Conservation (phyloP, 1,140 invertebrate genomes). For the Drosophila parvula region DNA sequence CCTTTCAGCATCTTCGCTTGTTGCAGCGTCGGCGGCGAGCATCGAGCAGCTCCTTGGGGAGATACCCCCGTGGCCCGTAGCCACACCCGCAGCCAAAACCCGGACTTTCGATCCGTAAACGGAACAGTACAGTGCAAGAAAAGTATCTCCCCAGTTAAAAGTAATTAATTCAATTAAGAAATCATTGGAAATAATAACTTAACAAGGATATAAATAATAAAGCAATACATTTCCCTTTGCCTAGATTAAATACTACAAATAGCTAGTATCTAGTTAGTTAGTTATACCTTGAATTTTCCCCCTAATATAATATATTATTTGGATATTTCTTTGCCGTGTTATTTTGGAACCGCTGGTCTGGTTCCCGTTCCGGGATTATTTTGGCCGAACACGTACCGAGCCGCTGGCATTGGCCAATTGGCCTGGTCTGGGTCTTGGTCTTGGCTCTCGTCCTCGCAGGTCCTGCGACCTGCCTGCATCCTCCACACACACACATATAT, state of each 20-base stretch:
- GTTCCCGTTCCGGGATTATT: slow-evolving; percentile 55
- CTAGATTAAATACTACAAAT: too few species aligned
- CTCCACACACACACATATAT: too few species aligned
- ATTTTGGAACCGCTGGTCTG: slow-evolving; percentile 3
- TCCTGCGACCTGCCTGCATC: slow-evolving; percentile 15
- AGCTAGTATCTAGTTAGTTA: too few species aligned
- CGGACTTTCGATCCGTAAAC: slow-evolving; percentile 8
- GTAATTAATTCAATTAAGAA: background rate
- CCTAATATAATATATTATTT: background rate
- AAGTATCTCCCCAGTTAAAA: background rate
- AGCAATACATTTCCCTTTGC: too few species aligned
- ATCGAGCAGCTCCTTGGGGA: slow-evolving; percentile 35
- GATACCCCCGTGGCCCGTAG: slow-evolving; percentile 6
- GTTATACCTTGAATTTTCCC: too few species aligned
- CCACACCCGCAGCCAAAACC: slow-evolving; percentile 12
- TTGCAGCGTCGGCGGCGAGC: slow-evolving; percentile 54
- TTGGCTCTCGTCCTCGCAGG: slow-evolving; percentile 11
- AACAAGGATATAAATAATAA: background rate
- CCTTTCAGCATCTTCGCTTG: slow-evolving; percentile 67
- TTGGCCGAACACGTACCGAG: slow-evolving; percentile 70
- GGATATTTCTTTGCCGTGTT: background rate
- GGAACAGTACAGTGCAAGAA: background rate
- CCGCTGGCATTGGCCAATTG: slow-evolving; percentile 77
- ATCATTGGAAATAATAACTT: background rate
- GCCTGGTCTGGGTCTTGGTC: slow-evolving; percentile 36